These are phyloP conservation scores for Nysson spinosus DNA, from an alignment of 2,888 invertebrate species.

Conservation along the genomic window DNA sequence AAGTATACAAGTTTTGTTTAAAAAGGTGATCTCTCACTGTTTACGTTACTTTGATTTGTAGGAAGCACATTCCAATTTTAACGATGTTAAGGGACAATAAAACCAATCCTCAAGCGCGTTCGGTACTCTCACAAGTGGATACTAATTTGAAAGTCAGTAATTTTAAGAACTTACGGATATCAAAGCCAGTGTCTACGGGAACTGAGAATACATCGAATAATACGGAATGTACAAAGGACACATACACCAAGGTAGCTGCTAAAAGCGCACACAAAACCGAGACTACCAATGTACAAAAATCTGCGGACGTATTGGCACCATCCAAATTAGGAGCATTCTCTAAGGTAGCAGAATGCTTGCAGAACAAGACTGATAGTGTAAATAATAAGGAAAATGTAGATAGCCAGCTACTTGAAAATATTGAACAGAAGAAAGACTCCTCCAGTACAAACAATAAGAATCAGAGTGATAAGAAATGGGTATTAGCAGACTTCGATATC, in stretches of 20 bases:
- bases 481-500: conserved; percentile 94
- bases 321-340: conserved; percentile 41
- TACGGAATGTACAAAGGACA: conserved; percentile 4
- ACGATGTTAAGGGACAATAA: conserved; percentile 53
- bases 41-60: background rate
- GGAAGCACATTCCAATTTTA: conserved; percentile 1
- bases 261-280: conserved; percentile 5
- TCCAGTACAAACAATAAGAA: conserved; percentile 14
- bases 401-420: conserved; percentile 3
- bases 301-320: conserved; percentile 63
- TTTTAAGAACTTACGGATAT: conserved; percentile 53
- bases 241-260: background rate
- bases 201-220: conserved; percentile 13
- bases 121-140: conserved; percentile 27
- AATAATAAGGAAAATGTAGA: conserved; percentile 20
- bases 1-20: background rate
- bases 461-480: conserved; percentile 79
- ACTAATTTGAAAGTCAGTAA: conserved; percentile 31
- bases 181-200: conserved; percentile 21
- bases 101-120: conserved; percentile 32
- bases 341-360: conserved; percentile 19
- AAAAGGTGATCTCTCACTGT: background rate
- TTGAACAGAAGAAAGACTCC: conserved; percentile 12
- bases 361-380: conserved; percentile 8
- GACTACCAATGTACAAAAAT: conserved; percentile 40